Base-by-base conservation (phyloP, 2,888 invertebrate species). In the Campoplex nolae region DNA sequence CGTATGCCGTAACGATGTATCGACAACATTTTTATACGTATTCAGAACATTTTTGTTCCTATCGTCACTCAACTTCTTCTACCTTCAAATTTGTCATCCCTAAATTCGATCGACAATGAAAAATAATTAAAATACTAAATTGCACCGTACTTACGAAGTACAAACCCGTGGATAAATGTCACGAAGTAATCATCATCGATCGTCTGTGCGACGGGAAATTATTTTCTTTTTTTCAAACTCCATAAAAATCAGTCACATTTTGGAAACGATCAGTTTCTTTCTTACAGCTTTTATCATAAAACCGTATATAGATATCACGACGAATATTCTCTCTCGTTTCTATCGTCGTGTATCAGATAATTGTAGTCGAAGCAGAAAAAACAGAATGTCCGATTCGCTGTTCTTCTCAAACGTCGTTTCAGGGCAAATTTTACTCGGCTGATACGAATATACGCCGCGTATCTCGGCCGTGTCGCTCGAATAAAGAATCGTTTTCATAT, bases 401-500 rank as follows among this genome's bases (percentile, higher is more conserved):
- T 71, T 62, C 62, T 75, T 65, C 75, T 74, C 51, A 73, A 86
- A 56, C 65, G 51, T 79, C 58, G 51, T 76, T 67, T 32, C 71
- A 35, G 38, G 68, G 28, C 62, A 28, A 48, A 67, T 79, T 67
- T 62, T 35, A 18, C 77, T 62, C 68, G 32, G 42, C 62, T 70
- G 38, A 48, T 77, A 62, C 75, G 38, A 73, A 48, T 54, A 38
- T 38, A 0, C 23, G 23, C 23, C 51, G 18, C 51, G n/a, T 73
- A 6, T 42, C 51, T 73, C 56, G 35, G 28, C 18, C 73, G n/a
- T 23, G 67, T 51, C 71, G 42, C 38, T 65, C 71, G 65, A 76
- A 42, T 62, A 62, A 81, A 78, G 51, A 70, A 67, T 79, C 82
- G 75, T 71, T 75, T 73, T 73, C 67, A 83, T 86, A 68, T 83